phyloP scores from a whole-genome alignment of 1,140 invertebrate genomes.

The Samia ricini region DNA sequence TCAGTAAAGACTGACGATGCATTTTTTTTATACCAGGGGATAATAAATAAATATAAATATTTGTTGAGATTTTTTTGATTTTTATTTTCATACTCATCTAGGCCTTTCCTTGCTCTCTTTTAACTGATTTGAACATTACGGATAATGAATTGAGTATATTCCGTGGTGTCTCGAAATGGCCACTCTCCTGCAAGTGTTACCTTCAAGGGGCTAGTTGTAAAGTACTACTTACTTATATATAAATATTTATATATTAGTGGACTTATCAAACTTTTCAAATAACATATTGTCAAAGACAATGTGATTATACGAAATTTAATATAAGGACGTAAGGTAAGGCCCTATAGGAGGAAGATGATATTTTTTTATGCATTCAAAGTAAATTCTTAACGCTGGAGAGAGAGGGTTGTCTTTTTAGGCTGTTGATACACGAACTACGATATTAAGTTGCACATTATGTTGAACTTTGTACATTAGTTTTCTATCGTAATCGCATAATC shows the following conservation, averaged over 20 bases:
- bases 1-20: constrained; percentile 47
- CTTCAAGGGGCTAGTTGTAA: constrained; percentile 39
- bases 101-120: constrained; percentile 64
- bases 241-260: constrained; percentile 53
- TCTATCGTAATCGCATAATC: constrained; percentile 66
- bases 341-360: constrained; percentile 64
- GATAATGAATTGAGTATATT: constrained; percentile 34
- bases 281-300: constrained; percentile 72
- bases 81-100: constrained; percentile 21
- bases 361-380: constrained; percentile 73
- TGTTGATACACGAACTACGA: constrained; percentile 25
- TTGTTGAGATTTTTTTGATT: constrained; percentile 31
- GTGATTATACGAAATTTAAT: constrained; percentile 69
- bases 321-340: constrained; percentile 76
- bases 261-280: constrained; percentile 54
- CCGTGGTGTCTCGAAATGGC: constrained; percentile 18
- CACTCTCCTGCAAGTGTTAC: constrained; percentile 53
- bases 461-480: constrained; percentile 41
- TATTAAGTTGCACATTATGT: constrained; percentile 3
- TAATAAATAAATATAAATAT: constrained; percentile 12
- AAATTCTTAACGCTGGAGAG: constrained; percentile 67
- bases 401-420: constrained; percentile 44
- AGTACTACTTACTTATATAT: constrained; percentile 30
- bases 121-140: constrained; percentile 57
- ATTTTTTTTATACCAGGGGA: constrained; percentile 56